Percentiles rank a stretch among this genome's conserved stretches.
These are phyloP conservation scores for Tanytarsus gracilentus DNA, from an alignment of 2,888 invertebrate species.

Conservation along the genomic window DNA sequence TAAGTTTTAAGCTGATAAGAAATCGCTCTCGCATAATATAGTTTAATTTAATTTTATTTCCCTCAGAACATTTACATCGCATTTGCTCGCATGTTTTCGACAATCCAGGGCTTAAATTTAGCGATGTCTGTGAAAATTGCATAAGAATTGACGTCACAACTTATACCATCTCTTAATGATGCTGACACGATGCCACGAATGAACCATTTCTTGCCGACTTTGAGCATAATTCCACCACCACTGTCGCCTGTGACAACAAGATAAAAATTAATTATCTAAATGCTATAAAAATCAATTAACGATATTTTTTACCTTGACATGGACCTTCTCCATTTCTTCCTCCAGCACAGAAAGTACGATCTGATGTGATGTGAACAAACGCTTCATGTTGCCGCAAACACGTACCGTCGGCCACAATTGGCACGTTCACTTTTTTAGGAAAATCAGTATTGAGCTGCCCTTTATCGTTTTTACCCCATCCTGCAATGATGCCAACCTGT, in stretches of 20 bases:
- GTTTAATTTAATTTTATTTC: no score
- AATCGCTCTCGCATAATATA: no score
- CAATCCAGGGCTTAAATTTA: slow-evolving; percentile 22
- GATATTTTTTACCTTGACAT: slow-evolving; percentile 16
- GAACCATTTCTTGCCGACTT: slow-evolving; percentile 20
- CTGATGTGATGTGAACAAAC: slow-evolving; percentile 40
- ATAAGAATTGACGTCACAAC: slow-evolving; percentile 21
- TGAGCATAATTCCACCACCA: slow-evolving; percentile 22
- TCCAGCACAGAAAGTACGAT: slow-evolving; percentile 42
- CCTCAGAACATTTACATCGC: no score
- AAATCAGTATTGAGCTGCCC: slow-evolving; percentile 34
- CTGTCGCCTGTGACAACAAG: not conserved
- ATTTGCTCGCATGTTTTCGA: not conserved
- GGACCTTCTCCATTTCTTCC: slow-evolving; percentile 23
- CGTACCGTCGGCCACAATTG: slow-evolving; percentile 46
- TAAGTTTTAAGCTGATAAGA: no score
- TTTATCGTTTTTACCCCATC: slow-evolving; percentile 44
- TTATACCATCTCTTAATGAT: slow-evolving; percentile 7
- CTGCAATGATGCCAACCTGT: slow-evolving; percentile 46
- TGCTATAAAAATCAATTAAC: not conserved
- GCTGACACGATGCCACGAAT: slow-evolving; percentile 25
- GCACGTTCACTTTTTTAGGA: slow-evolving; percentile 44
- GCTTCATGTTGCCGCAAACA: slow-evolving; percentile 45
- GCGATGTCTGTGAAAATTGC: slow-evolving; percentile 27
- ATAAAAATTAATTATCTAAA: not conserved